Evolutionary conservation across 2,888 invertebrate genomes (phyloP).

Genomic region (Caenorhabditis sinica): DNA sequence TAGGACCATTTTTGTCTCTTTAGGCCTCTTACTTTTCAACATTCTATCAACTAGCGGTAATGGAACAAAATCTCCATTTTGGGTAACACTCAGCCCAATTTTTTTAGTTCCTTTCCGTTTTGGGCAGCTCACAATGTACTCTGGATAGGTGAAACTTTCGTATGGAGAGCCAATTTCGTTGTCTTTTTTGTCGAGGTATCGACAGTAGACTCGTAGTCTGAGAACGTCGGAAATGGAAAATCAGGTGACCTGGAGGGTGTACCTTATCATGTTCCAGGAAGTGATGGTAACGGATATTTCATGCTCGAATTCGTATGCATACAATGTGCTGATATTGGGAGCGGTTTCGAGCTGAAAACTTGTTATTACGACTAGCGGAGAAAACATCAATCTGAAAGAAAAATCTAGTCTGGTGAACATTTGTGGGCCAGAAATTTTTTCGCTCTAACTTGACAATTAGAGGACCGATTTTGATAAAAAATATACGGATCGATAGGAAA

Average conservation of each 20-base stretch:
- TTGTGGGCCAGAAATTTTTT: too few relatives aligned
- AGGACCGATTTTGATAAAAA: not conserved
- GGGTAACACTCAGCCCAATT: constrained; percentile 32
- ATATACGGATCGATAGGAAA: too few relatives aligned
- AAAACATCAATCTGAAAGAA: too few relatives aligned
- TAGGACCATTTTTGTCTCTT: not conserved
- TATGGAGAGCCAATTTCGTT: constrained; percentile 9
- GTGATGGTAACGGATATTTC: constrained; percentile 34
- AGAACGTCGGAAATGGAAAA: not conserved
- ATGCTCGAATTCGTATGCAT: constrained; percentile 45
- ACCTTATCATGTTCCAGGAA: constrained; percentile 21
- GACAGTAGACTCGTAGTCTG: constrained; percentile 32
- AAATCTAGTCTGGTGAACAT: too few relatives aligned
- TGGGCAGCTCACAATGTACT: constrained; percentile 36
- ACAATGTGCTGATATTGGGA: constrained; percentile 28
- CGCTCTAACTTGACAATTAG: too few relatives aligned
- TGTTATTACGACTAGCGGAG: not conserved
- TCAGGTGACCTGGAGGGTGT: not conserved
- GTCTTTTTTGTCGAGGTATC: constrained; percentile 30
- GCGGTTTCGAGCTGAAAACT: constrained; percentile 19
- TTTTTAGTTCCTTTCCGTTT: constrained; percentile 37
- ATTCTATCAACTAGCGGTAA: constrained; percentile 26
- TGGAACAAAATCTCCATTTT: constrained; percentile 8
- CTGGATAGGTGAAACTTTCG: constrained; percentile 29
- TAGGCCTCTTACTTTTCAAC: not conserved